Base-by-base conservation (phyloP, 2,888 invertebrate genomes). In the Heliconius hortense region DNA sequence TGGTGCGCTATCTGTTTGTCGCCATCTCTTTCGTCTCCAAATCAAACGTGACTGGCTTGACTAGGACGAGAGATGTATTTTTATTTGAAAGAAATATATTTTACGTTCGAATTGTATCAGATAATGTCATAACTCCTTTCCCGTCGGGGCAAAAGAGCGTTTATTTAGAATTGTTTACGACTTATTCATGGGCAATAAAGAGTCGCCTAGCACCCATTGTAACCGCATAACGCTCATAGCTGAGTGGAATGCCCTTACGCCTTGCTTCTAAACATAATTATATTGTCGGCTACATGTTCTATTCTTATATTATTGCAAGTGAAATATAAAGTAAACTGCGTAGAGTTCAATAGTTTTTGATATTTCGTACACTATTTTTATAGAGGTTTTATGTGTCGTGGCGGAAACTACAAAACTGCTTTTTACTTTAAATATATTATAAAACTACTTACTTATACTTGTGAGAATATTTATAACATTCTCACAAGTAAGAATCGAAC, bases 101-200 rank as follows among this genome's bases (percentile, higher is more conserved):
- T 28, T 60, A 26, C 11, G 68, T 68, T 53, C 13, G 35, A 59
- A 71, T 43, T 24, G 75, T 67, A 77, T 74, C 72, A 69, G 77
- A 76, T 77, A 75, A 76, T 74, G 76, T 71, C 74, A 78, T 79
- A 78, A 78, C 63, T 79, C 73, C 76, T 75, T 80, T 76, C 78
- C 67, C 60, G 72, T 69, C 79, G n/a, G 76, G 72, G 74, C 78
- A 71, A 78, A 74, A 76, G 83, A 72, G 81, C 82, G 84, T 88
- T 90, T 89, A 90, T 90, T 91, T 89, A 83, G 86, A 90, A 89
- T 88, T 88, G 87, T 89, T 90, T 89, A 89, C 86, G 84, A 77
- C 84, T 82, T 87, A 87, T 89, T 90, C 88, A 87, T 87, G 87
- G 87, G 83, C 87, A 87, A 88, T 89, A 89, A 87, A 89, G 87